These are phyloP conservation scores for Metopia argyrocephala DNA, from an alignment of 2,888 invertebrate genomes.

Conservation along the genomic window DNA sequence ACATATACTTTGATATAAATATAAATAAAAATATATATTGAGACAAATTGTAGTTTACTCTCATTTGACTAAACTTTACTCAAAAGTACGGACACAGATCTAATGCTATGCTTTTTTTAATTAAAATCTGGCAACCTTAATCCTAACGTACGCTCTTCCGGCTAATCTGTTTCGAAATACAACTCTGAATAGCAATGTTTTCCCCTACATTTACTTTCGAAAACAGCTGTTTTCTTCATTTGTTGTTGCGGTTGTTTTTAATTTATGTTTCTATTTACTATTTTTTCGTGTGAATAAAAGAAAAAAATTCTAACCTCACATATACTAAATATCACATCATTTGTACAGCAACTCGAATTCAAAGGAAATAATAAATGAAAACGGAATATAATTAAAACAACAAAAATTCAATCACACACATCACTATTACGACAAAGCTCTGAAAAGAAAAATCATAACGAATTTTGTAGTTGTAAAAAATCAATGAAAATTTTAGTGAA, in stretches of 20 bases:
- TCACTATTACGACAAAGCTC: slow-evolving; percentile 34
- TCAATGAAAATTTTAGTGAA: slow-evolving; percentile 32
- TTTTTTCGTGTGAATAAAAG: slow-evolving; percentile 38
- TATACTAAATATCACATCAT: slow-evolving; percentile 42
- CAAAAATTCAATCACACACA: slow-evolving; percentile 29
- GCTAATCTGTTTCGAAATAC: too few relatives aligned
- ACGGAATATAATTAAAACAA: slow-evolving; percentile 22
- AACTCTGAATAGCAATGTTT: slow-evolving; percentile 43
- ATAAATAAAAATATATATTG: too few relatives aligned
- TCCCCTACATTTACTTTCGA: slow-evolving; percentile 45
- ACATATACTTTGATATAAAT: too few relatives aligned
- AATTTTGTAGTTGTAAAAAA: slow-evolving; percentile 23
- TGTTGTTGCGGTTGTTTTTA: slow-evolving; percentile 30
- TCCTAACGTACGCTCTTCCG: too few relatives aligned
- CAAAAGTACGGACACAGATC: too few relatives aligned
- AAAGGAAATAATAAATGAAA: slow-evolving; percentile 20
- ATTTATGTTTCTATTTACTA: slow-evolving; percentile 17
- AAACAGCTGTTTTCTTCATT: slow-evolving; percentile 53
- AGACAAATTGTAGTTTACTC: too few relatives aligned
- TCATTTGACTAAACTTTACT: too few relatives aligned
- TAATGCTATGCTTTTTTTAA: too few relatives aligned
- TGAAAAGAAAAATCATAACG: slow-evolving; percentile 17
- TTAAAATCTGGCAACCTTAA: too few relatives aligned
- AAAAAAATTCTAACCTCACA: slow-evolving; percentile 66
- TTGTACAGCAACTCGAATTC: slow-evolving; percentile 15